Evolutionary conservation across 2,888 invertebrate genomes (phyloP).

Genomic region (Phymatocera aterrima): DNA sequence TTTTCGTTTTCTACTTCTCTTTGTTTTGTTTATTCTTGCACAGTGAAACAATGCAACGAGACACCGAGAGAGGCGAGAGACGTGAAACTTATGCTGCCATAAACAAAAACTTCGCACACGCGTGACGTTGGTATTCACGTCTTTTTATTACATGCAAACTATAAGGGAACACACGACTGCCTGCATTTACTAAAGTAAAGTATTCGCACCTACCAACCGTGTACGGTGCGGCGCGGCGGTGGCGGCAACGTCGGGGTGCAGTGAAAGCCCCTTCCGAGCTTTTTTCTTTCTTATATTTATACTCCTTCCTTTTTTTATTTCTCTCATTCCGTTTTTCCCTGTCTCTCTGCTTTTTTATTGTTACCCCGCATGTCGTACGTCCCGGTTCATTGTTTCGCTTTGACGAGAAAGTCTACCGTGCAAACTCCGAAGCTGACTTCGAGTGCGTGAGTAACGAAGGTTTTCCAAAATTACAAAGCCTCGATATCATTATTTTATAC

Average conservation of each 20-base stretch:
- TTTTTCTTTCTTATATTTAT: background rate
- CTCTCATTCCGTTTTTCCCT: background rate
- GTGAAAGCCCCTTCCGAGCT: constrained; percentile 15
- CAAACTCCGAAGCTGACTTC: background rate
- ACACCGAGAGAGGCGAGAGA: constrained; percentile 25
- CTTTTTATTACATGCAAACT: constrained; percentile 17
- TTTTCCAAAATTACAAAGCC: background rate
- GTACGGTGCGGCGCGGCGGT: background rate
- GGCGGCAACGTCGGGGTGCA: background rate
- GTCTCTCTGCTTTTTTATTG: background rate
- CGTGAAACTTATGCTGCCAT: background rate
- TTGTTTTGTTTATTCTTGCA: no score
- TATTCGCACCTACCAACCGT: background rate
- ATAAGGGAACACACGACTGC: constrained; percentile 26
- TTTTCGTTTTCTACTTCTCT: no score
- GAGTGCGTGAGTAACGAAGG: background rate
- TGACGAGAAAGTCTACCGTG: background rate
- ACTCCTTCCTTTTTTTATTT: background rate
- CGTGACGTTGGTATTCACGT: constrained; percentile 24
- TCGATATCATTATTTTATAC: constrained; percentile 8
- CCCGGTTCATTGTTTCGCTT: constrained; percentile 14
- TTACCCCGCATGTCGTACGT: background rate
- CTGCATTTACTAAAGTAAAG: constrained; percentile 33
- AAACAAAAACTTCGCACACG: background rate
- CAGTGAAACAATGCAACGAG: constrained; percentile 33